phyloP scores from a whole-genome alignment of 1,140 invertebrate species.

The Campoletis sonorensis region DNA sequence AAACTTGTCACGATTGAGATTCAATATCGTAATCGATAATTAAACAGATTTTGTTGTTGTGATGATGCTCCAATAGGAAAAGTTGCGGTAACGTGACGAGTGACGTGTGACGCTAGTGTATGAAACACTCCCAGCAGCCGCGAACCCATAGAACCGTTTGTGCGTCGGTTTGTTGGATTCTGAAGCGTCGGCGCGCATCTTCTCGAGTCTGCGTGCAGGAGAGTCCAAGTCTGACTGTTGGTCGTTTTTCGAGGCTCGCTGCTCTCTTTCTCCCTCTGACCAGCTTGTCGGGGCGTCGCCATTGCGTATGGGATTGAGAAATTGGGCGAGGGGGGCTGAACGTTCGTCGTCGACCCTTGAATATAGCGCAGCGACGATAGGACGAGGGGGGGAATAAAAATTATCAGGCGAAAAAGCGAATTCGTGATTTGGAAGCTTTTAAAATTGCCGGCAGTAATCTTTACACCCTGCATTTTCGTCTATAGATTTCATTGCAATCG shows the following conservation, averaged over 20 bases:
- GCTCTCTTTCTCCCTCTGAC: constrained; percentile 23
- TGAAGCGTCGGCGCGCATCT: constrained; percentile 48
- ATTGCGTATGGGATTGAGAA: constrained; percentile 68
- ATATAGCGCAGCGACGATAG: constrained; percentile 42
- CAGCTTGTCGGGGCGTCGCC: constrained; percentile 70
- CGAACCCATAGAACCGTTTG: constrained; percentile 47
- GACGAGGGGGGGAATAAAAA: constrained; percentile 25
- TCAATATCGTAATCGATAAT: constrained; percentile 23
- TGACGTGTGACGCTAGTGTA: constrained; percentile 25
- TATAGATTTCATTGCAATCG: neutral
- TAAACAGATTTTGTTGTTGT: neutral
- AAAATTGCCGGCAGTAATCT: neutral
- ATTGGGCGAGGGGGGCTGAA: constrained; percentile 62
- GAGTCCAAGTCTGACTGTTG: constrained; percentile 45
- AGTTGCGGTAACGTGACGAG: neutral
- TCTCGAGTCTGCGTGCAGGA: constrained; percentile 62
- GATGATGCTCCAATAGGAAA: neutral
- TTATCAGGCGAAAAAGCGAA: neutral
- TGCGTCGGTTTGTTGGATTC: constrained; percentile 45
- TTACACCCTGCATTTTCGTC: neutral
- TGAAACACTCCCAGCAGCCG: constrained; percentile 54
- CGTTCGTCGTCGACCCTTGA: constrained; percentile 44
- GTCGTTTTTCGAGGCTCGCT: constrained; percentile 21
- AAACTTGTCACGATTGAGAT: neutral
- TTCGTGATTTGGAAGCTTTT: neutral